phyloP scores from a whole-genome alignment of 2,797 vertebrate genomes.

The Microtus agrestis region DNA sequence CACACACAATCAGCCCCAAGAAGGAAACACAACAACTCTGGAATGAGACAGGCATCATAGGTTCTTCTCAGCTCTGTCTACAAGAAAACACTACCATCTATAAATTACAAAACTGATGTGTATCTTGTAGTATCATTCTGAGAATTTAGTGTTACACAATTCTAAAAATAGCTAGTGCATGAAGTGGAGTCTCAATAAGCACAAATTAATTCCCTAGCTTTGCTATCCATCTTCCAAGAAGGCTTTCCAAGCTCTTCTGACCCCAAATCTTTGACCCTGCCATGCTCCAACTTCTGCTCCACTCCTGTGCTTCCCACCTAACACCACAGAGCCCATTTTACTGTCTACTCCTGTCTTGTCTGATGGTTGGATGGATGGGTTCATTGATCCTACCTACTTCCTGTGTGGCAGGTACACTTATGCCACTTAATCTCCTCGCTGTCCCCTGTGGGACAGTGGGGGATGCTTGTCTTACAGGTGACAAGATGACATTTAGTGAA shows the following conservation, averaged over 20 bases:
- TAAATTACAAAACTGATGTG: not conserved
- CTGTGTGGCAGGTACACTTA: not conserved
- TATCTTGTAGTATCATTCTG: constrained; percentile 13
- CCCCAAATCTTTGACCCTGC: not conserved
- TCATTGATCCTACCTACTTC: constrained; percentile 34
- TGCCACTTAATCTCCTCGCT: constrained; percentile 4
- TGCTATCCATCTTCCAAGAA: not conserved
- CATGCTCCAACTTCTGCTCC: not conserved
- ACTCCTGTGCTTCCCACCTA: not conserved
- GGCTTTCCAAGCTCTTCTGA: not conserved
- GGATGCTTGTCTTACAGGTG: constrained; percentile 15
- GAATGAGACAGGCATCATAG: not conserved
- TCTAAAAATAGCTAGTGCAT: not conserved
- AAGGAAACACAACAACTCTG: not conserved
- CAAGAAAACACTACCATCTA: not conserved
- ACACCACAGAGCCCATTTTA: not conserved
- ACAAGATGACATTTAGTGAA: constrained; percentile 44
- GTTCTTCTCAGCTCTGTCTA: constrained; percentile 5
- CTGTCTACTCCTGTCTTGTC: not conserved
- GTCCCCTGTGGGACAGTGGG: not conserved
- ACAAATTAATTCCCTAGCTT: constrained; percentile 1
- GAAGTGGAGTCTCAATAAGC: not conserved
- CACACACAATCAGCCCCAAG: not conserved
- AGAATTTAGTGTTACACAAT: not conserved
- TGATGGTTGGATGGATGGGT: not conserved